These are phyloP conservation scores for Epizoanthus fatuus DNA, from an alignment of 92 coral and sea anemone species.

Conservation along the genomic window DNA sequence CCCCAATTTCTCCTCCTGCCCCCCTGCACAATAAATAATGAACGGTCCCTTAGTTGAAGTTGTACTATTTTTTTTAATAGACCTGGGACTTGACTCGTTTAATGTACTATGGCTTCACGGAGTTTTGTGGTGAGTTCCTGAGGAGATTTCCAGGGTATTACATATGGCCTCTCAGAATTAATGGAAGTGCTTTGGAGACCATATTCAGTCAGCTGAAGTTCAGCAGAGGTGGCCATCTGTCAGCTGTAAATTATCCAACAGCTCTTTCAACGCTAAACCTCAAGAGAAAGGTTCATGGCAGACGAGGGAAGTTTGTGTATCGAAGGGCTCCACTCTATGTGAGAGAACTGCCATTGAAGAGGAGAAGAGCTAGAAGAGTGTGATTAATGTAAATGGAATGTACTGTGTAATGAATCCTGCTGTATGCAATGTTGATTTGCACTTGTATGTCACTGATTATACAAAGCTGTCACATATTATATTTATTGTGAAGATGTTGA, in stretches of 20 bases:
- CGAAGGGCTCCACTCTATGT: conserved; percentile 1
- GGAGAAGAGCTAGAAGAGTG: background rate
- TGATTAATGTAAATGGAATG: background rate
- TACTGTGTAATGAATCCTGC: too few relatives aligned
- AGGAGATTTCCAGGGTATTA: conserved; percentile 14
- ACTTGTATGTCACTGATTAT: too few relatives aligned
- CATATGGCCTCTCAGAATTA: conserved; percentile 24
- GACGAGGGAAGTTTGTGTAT: conserved; percentile 31
- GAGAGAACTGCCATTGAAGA: conserved; percentile 9
- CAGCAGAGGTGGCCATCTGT: conserved; percentile 18
- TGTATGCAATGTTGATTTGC: too few relatives aligned
- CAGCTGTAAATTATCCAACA: conserved; percentile 10
- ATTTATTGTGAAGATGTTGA: too few relatives aligned
- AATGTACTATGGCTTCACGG: conserved; percentile 26
- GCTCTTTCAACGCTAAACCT: background rate
- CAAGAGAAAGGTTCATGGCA: conserved; percentile 10
- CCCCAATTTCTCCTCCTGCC: too few relatives aligned
- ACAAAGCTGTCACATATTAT: too few relatives aligned
- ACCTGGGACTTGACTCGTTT: conserved; percentile 33
- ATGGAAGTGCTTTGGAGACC: conserved; percentile 32
- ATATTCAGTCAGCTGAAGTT: conserved; percentile 28
- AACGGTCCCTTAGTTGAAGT: background rate
- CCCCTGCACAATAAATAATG: too few relatives aligned
- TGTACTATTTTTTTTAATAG: background rate
- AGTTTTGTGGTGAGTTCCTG: conserved; percentile 1